Conservation (phyloP, 2,113 vertebrate genomes). For the Dolichotis patagonum region DNA sequence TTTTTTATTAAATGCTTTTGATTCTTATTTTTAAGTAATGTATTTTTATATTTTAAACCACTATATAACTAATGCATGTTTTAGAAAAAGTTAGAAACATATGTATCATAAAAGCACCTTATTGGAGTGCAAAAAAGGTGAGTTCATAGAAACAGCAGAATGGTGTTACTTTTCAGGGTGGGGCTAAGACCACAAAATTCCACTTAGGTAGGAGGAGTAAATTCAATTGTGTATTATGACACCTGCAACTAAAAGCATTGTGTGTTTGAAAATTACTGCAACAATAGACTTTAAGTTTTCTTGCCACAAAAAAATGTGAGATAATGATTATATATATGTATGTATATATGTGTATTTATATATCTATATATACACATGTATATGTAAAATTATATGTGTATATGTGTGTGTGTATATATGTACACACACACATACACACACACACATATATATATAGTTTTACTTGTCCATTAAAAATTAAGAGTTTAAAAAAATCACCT, state of each 20-base stretch:
- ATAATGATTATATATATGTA: neutral
- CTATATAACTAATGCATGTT: neutral
- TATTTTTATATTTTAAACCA: conserved; percentile 6
- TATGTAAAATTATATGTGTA: too few species aligned
- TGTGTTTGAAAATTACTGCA: neutral
- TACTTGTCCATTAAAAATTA: neutral
- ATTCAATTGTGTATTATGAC: neutral
- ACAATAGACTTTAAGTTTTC: neutral
- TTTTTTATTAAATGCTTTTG: neutral
- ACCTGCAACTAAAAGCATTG: neutral
- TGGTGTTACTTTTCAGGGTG: neutral
- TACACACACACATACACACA: too few species aligned
- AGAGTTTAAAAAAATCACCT: neutral
- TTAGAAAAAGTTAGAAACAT: neutral
- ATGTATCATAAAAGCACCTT: neutral
- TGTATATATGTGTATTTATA: too few species aligned
- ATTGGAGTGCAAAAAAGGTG: neutral
- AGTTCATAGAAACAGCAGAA: neutral
- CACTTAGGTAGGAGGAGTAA: neutral
- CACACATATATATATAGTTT: neutral
- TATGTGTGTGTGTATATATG: neutral
- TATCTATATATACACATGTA: neutral
- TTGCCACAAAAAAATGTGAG: neutral
- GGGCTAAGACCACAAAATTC: neutral
- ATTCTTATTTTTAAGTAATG: conserved; percentile 21